Conservation (phyloP, 92 coral and sea anemone genomes). For the Phenganax subtilis region DNA sequence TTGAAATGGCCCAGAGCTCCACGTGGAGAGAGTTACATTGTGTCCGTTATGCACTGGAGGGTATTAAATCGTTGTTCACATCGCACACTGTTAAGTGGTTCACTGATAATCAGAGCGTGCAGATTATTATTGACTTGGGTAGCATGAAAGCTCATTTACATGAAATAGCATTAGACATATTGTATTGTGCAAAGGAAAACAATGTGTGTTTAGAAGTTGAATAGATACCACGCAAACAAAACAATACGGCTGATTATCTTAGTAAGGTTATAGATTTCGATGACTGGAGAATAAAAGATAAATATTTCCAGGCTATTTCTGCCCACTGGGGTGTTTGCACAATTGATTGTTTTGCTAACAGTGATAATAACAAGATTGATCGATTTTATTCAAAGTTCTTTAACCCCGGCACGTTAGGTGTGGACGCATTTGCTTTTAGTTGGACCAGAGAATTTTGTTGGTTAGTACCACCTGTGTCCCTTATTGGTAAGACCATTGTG, state of each 20-base stretch:
- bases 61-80: too few species aligned
- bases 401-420: slow-evolving; percentile 36
- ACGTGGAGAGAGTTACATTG: too few species aligned
- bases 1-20: too few species aligned
- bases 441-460: slow-evolving; percentile 48
- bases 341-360: slow-evolving; percentile 44
- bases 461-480: slow-evolving; percentile 46
- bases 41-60: too few species aligned
- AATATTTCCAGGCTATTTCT: slow-evolving; percentile 25
- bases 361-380: slow-evolving; percentile 20
- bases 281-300: slow-evolving; percentile 48
- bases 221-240: slow-evolving; percentile 3
- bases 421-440: slow-evolving; percentile 42
- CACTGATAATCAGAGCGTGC: too few species aligned
- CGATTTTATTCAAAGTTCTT: slow-evolving; percentile 42
- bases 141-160: too few species aligned
- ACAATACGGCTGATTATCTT: slow-evolving; percentile 24
- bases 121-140: too few species aligned
- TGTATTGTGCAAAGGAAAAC: too few species aligned
- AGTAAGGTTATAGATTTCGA: slow-evolving; percentile 33
- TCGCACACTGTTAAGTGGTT: too few species aligned
- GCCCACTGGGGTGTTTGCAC: background rate
- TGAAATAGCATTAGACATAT: too few species aligned
- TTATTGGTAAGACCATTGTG: slow-evolving; percentile 30
- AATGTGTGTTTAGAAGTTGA: too few species aligned